Percentiles rank a stretch among this genome's conserved stretches.
Evolutionary conservation across 2,797 vertebrate species (phyloP).

Genomic region (Myotis pilosus): DNA sequence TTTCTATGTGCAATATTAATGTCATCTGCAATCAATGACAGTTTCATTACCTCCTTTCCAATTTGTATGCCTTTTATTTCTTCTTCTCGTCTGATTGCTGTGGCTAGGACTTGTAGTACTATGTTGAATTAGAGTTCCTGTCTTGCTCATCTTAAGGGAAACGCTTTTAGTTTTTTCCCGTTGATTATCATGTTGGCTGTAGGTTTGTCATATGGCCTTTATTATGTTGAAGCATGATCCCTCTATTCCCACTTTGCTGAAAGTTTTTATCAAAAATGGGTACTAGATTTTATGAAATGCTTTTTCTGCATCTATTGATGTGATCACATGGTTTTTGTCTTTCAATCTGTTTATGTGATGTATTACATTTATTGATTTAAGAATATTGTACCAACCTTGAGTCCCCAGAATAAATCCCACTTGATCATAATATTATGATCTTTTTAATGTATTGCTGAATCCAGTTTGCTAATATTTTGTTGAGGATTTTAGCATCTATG

Average conservation of each 20-base stretch:
- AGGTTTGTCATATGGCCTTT: neutral
- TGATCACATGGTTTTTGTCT: neutral
- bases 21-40: neutral
- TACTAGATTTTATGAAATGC: neutral
- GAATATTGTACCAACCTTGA: neutral
- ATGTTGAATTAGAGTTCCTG: neutral
- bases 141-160: neutral
- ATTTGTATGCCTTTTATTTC: neutral
- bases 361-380: neutral
- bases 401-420: neutral
- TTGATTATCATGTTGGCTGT: neutral
- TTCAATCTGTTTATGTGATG: neutral
- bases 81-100: neutral
- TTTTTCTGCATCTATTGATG: neutral
- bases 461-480: neutral
- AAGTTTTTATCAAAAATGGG: neutral
- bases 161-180: neutral
- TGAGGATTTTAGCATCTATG: neutral
- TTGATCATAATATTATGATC: neutral
- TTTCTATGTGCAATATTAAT: neutral
- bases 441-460: neutral
- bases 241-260: neutral
- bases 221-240: neutral
- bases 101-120: neutral
- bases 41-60: neutral